phyloP scores from a whole-genome alignment of 2,888 invertebrate genomes.

The Aspidiotus destructor region DNA sequence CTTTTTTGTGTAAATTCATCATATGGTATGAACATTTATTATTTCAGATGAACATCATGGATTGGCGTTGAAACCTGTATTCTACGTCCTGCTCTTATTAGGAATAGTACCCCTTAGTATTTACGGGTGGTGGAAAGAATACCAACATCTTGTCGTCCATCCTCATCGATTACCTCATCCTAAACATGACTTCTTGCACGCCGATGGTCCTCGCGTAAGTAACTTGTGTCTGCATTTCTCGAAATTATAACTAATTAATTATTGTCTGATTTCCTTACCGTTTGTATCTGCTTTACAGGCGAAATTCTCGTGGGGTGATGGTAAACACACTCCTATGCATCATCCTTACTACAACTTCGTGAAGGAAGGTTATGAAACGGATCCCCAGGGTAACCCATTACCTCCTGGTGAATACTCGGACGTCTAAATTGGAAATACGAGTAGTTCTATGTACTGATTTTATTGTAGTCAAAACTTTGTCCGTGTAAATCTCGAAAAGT shows the following conservation, averaged over 20 bases:
- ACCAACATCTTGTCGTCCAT: conserved; percentile 8
- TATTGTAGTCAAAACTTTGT: too few relatives aligned
- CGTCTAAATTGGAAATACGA: conserved; percentile 2
- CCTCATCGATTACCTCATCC: not conserved
- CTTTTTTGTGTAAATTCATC: too few relatives aligned
- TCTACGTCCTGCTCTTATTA: not conserved
- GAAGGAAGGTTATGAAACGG: conserved; percentile 19
- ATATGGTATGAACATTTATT: too few relatives aligned
- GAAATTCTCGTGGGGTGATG: conserved; percentile 22
- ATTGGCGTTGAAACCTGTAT: not conserved
- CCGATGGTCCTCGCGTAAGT: conserved; percentile 1
- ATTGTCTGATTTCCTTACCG: not conserved
- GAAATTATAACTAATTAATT: not conserved
- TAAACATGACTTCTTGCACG: conserved; percentile 21
- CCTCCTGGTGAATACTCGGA: conserved; percentile 21
- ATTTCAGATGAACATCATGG: conserved; percentile 17
- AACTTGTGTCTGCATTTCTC: not conserved
- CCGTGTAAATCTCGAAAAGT: too few relatives aligned
- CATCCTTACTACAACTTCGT: conserved; percentile 26
- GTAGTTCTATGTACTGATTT: too few relatives aligned
- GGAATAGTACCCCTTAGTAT: conserved; percentile 2
- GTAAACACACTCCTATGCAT: conserved; percentile 14
- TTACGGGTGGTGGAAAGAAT: conserved; percentile 16
- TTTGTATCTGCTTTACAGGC: not conserved
- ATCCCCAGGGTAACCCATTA: conserved; percentile 24